A percentile compares a stretch with the other conserved stretches of the same genome.
Evolutionary conservation across 2,888 invertebrate species (phyloP).

Genomic region (Phaedon cochleariae): DNA sequence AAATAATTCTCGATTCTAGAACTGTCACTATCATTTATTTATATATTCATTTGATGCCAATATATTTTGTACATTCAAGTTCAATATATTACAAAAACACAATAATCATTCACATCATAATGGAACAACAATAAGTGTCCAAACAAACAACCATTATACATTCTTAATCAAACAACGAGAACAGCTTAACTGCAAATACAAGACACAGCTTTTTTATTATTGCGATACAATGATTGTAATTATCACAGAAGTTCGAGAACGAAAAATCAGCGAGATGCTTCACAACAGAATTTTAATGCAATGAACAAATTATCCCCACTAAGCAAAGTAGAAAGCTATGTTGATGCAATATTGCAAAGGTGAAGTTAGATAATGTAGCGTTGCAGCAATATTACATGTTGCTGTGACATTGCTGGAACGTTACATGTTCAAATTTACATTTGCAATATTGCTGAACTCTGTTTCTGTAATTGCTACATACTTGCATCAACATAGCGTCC

Average conservation of each 20-base stretch:
- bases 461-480: too few relatives aligned
- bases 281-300: background rate
- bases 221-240: conserved; percentile 64
- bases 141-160: conserved; percentile 30
- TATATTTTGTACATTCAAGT: conserved; percentile 47
- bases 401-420: too few relatives aligned
- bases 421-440: too few relatives aligned
- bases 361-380: too few relatives aligned
- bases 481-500: too few relatives aligned
- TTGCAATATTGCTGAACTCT: too few relatives aligned
- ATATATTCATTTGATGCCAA: conserved; percentile 6
- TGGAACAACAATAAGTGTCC: conserved; percentile 48
- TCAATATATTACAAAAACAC: conserved; percentile 47
- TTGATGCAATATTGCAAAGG: too few relatives aligned
- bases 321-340: too few relatives aligned
- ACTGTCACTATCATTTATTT: background rate
- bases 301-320: too few relatives aligned
- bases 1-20: background rate
- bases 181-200: conserved; percentile 60
- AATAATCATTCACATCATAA: conserved; percentile 46
- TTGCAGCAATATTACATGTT: too few relatives aligned
- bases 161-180: conserved; percentile 54
- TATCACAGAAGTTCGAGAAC: conserved; percentile 63
- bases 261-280: conserved; percentile 45
- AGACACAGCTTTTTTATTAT: conserved; percentile 63